Conservation (phyloP, 2,888 invertebrate genomes). For the Drosophila vallismaia region DNA sequence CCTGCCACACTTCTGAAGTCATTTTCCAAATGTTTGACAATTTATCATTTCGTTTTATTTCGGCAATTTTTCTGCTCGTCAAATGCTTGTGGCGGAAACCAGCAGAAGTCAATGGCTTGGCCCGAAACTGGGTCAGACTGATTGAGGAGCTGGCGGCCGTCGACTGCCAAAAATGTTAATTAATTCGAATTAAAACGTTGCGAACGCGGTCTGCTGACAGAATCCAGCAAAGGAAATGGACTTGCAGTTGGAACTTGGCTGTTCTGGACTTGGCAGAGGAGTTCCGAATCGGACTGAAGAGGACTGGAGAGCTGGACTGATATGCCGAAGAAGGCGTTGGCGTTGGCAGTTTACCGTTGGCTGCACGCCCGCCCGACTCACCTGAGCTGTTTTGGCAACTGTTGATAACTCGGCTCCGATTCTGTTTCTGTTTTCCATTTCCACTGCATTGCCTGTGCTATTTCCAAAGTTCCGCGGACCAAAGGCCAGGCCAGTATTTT, state of each 20-base stretch:
- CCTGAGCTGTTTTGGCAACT: constrained; percentile 54
- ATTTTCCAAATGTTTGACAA: constrained; percentile 63
- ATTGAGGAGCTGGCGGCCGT: constrained; percentile 31
- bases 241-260: constrained; percentile 11
- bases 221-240: constrained; percentile 38
- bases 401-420: constrained; percentile 35
- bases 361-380: constrained; percentile 48
- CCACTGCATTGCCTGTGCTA: constrained; percentile 15
- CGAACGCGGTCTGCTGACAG: constrained; percentile 37
- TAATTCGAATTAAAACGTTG: constrained; percentile 76
- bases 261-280: constrained; percentile 10
- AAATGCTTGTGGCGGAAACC: constrained; percentile 26
- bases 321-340: constrained; percentile 74
- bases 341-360: constrained; percentile 71
- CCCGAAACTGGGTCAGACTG: constrained; percentile 57
- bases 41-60: constrained; percentile 60
- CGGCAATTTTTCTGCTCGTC: constrained; percentile 48
- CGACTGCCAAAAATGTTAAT: constrained; percentile 60
- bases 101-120: constrained; percentile 57
- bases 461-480: constrained; percentile 50
- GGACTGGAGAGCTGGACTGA: constrained; percentile 40
- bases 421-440: constrained; percentile 11
- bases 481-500: constrained; percentile 74
- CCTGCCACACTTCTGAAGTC: constrained; percentile 75
- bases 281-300: constrained; percentile 25